Percentiles rank a stretch among this genome's conserved stretches.
Conservation (phyloP, 2,797 vertebrate genomes). For the Falco naumanni region DNA sequence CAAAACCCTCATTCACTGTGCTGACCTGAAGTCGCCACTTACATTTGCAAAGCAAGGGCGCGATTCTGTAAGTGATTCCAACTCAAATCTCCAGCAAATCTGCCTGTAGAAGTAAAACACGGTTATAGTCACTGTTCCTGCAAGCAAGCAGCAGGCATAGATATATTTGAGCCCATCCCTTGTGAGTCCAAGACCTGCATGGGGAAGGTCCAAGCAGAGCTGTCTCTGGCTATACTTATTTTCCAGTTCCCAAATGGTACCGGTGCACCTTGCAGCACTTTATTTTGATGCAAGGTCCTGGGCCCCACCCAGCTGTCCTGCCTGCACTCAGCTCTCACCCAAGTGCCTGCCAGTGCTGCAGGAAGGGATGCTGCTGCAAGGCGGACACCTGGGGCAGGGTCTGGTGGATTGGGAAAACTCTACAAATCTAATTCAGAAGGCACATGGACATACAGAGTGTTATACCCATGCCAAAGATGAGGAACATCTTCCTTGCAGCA, state of each 20-base stretch:
- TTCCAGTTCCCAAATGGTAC: background rate
- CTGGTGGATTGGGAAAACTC: background rate
- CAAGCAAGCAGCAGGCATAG: background rate
- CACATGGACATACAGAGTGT: background rate
- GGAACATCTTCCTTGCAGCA: background rate
- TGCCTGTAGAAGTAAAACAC: background rate
- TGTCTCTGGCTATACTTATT: background rate
- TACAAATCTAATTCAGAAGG: background rate
- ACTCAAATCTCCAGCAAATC: background rate
- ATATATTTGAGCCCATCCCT: background rate
- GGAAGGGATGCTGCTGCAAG: background rate
- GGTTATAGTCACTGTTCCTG: background rate
- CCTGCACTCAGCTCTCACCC: background rate
- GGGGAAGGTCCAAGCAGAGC: background rate
- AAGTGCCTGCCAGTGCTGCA: fast-evolving
- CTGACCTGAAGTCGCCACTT: background rate
- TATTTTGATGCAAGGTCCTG: background rate
- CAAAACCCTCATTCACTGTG: slow-evolving; percentile 45
- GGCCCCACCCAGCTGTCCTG: background rate
- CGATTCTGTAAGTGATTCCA: background rate
- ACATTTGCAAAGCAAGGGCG: background rate
- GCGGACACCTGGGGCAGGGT: background rate
- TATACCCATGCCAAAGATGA: background rate
- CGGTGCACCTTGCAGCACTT: background rate
- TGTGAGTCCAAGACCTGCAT: fast-evolving